These are phyloP conservation scores for Drosophila chauvacae DNA, from an alignment of 1,140 invertebrate species.

Conservation along the genomic window DNA sequence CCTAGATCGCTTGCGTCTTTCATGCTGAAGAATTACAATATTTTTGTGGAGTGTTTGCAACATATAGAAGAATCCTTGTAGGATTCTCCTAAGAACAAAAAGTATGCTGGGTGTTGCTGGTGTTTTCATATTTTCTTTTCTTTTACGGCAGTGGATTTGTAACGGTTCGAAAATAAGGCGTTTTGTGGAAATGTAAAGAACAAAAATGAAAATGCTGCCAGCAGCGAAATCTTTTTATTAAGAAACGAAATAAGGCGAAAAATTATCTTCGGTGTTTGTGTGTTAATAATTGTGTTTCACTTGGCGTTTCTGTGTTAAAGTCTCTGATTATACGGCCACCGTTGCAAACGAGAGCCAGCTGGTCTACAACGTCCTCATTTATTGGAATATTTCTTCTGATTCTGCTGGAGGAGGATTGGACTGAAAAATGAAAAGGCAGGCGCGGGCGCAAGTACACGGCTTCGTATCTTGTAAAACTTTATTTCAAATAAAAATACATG, in stretches of 20 bases:
- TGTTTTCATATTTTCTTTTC: slow-evolving; percentile 14
- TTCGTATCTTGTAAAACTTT: slow-evolving; percentile 78
- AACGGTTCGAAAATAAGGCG: slow-evolving; percentile 62
- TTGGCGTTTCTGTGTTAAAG: slow-evolving; percentile 19
- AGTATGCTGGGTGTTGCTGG: slow-evolving; percentile 45
- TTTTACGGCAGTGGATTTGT: slow-evolving; percentile 71
- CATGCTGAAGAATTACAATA: slow-evolving; percentile 36
- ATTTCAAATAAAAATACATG: slow-evolving; percentile 81
- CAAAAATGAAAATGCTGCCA: slow-evolving; percentile 62
- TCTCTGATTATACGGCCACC: slow-evolving; percentile 29
- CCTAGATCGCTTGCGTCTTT: slow-evolving; percentile 13
- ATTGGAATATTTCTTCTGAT: not conserved
- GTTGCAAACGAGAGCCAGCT: slow-evolving; percentile 74
- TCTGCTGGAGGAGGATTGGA: slow-evolving; percentile 6
- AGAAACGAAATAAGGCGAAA: slow-evolving; percentile 41
- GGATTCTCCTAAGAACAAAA: slow-evolving; percentile 38
- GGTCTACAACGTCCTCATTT: slow-evolving; percentile 57
- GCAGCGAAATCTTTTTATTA: slow-evolving; percentile 55
- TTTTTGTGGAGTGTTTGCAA: slow-evolving; percentile 20
- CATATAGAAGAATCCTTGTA: slow-evolving; percentile 13
- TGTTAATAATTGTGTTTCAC: not conserved
- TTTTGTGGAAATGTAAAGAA: slow-evolving; percentile 18
- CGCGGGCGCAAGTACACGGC: slow-evolving; percentile 30
- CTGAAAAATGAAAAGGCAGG: slow-evolving; percentile 55
- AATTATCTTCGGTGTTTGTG: slow-evolving; percentile 10